These are phyloP conservation scores for Ammodytes marinus DNA, from an alignment of 2,113 vertebrate genomes.

Conservation along the genomic window DNA sequence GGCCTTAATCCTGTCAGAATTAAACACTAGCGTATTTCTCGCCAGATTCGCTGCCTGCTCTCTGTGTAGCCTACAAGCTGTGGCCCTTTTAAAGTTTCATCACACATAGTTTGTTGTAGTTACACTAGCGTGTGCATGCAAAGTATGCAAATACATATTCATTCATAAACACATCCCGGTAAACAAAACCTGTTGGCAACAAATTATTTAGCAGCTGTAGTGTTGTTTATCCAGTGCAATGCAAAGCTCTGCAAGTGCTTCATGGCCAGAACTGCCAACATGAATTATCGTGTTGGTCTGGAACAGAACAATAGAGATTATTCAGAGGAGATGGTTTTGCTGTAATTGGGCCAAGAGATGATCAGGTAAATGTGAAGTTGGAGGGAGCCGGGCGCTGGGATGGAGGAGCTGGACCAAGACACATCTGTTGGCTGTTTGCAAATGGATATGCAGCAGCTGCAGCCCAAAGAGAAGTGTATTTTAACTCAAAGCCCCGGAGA, in stretches of 20 bases:
- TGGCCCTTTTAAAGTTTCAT: conserved; percentile 40
- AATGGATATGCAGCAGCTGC: conserved; percentile 73
- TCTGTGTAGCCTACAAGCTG: conserved; percentile 7
- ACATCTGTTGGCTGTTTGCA: conserved; percentile 80
- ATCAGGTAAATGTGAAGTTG: conserved; percentile 64
- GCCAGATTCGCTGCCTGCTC: background rate
- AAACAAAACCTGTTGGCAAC: conserved; percentile 70
- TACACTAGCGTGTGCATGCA: conserved; percentile 27
- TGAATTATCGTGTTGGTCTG: conserved; percentile 48
- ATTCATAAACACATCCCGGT: conserved; percentile 56
- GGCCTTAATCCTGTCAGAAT: background rate
- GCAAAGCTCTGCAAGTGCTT: conserved; percentile 38
- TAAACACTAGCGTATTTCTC: background rate
- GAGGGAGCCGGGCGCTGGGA: conserved; percentile 33
- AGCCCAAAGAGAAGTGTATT: conserved; percentile 64
- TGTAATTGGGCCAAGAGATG: conserved; percentile 45
- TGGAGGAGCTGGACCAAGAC: conserved; percentile 60
- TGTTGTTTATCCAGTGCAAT: conserved; percentile 47
- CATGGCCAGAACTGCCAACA: conserved; percentile 46
- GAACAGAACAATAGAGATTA: conserved; percentile 46
- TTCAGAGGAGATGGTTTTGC: conserved; percentile 58
- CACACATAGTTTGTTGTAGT: conserved; percentile 34
- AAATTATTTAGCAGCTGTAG: conserved; percentile 75
- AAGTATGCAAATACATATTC: conserved; percentile 50
- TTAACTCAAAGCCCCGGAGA: conserved; percentile 68